These are phyloP conservation scores for Metallyticus violacea DNA, from an alignment of 2,888 invertebrate genomes.

Conservation along the genomic window DNA sequence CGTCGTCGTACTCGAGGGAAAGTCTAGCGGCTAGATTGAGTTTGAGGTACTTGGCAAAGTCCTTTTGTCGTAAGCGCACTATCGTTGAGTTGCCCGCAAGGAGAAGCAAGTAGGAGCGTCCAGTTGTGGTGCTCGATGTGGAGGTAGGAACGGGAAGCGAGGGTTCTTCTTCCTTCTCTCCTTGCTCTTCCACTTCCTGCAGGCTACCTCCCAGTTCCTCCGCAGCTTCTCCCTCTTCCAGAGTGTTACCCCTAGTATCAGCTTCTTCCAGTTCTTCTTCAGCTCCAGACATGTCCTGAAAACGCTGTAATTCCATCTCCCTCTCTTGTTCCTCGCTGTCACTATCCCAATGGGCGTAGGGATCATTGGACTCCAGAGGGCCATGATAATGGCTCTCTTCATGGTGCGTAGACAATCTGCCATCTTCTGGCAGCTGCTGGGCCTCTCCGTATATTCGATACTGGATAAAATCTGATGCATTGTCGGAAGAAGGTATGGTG, in stretches of 20 bases:
- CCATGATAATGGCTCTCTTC: constrained; percentile 35
- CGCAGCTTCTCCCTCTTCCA: neutral
- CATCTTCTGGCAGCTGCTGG: neutral
- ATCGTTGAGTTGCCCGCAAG: constrained; percentile 42
- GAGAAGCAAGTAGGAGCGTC: constrained; percentile 38
- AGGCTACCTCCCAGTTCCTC: neutral
- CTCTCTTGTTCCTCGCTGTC: constrained; percentile 41
- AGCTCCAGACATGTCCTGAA: constrained; percentile 27
- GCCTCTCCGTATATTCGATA: neutral
- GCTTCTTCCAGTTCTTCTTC: constrained; percentile 17
- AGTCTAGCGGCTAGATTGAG: constrained; percentile 42
- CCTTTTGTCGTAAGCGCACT: constrained; percentile 40
- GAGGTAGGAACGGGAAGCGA: neutral
- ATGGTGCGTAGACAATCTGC: neutral
- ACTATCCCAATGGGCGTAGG: constrained; percentile 40
- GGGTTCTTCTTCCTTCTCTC: neutral
- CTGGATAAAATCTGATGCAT: neutral
- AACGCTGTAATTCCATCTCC: constrained; percentile 31
- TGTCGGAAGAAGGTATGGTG: neutral
- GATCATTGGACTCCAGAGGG: constrained; percentile 30
- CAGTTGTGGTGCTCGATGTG: neutral
- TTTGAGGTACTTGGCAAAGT: constrained; percentile 42
- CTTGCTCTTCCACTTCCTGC: constrained; percentile 31
- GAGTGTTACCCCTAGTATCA: constrained; percentile 16
- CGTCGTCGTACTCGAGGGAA: constrained; percentile 42